phyloP scores from a whole-genome alignment of 2,888 invertebrate species.

The Aleiodes testaceus region DNA sequence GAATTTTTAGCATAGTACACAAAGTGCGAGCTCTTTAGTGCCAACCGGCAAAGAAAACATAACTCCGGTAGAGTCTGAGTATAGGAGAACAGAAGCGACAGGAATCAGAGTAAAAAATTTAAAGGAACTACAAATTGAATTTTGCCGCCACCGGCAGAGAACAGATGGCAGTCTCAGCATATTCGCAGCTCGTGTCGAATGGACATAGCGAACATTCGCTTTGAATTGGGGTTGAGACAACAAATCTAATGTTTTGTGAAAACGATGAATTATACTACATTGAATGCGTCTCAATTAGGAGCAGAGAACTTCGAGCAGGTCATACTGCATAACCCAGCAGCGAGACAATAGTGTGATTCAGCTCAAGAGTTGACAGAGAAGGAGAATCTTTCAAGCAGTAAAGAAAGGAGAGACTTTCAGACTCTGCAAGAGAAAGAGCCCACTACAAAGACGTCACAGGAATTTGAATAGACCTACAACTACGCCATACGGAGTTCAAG shows the following conservation, averaged over 20 bases:
- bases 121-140: neutral
- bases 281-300: neutral
- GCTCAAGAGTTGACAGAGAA: too few relatives aligned
- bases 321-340: neutral
- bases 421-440: too few relatives aligned
- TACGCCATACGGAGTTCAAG: neutral
- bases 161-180: neutral
- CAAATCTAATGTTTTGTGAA: neutral
- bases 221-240: neutral
- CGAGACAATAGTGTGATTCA: neutral
- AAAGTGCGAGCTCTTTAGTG: too few relatives aligned
- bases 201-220: neutral
- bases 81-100: slow-evolving; percentile 5
- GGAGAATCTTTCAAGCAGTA: neutral
- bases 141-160: neutral
- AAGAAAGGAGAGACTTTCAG: neutral
- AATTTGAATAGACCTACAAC: neutral
- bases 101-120: neutral
- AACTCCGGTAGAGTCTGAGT: neutral
- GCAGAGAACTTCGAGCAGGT: neutral
- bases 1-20: too few relatives aligned
- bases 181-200: neutral
- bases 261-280: neutral
- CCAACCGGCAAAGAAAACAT: neutral
- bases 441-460: neutral